Evolutionary conservation across 1,140 invertebrate species (phyloP).

Genomic region (Drosophila pectinifera): DNA sequence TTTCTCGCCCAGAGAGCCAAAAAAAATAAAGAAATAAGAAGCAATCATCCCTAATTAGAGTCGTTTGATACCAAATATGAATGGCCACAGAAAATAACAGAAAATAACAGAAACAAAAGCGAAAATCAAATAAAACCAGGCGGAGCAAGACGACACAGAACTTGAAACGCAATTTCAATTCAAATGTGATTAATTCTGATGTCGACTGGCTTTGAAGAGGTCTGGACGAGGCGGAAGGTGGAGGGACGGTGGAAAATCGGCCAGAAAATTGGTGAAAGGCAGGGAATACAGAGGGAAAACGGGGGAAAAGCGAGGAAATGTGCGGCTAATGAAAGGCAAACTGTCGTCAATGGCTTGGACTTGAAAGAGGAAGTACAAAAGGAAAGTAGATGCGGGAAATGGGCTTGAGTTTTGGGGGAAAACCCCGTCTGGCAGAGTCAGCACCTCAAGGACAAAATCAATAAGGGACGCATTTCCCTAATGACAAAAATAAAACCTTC

Average conservation of each 20-base stretch:
- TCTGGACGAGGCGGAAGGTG: conserved; percentile 9
- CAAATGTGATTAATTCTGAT: conserved; percentile 76
- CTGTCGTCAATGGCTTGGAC: conserved; percentile 22
- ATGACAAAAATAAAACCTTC: no score
- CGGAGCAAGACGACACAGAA: conserved; percentile 21
- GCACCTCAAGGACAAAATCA: conserved; percentile 59
- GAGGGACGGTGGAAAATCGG: conserved; percentile 1
- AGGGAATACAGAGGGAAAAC: background rate
- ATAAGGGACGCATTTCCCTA: no score
- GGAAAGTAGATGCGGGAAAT: background rate
- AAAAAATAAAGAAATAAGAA: background rate
- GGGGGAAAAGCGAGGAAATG: conserved; percentile 1
- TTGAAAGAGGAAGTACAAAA: background rate
- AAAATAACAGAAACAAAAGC: conserved; percentile 28
- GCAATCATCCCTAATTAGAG: conserved; percentile 37
- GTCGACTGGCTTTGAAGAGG: conserved; percentile 61
- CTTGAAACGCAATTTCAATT: conserved; percentile 72
- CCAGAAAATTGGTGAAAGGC: background rate
- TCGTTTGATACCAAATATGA: conserved; percentile 38
- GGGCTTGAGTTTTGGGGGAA: conserved; percentile 6
- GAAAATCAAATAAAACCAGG: conserved; percentile 36
- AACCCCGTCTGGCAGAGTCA: background rate
- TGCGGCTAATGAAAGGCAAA: conserved; percentile 38
- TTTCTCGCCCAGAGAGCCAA: background rate
- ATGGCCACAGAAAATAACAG: conserved; percentile 21